These are phyloP conservation scores for Megalonaias nervosa DNA, from an alignment of 1,140 invertebrate species.

Conservation along the genomic window DNA sequence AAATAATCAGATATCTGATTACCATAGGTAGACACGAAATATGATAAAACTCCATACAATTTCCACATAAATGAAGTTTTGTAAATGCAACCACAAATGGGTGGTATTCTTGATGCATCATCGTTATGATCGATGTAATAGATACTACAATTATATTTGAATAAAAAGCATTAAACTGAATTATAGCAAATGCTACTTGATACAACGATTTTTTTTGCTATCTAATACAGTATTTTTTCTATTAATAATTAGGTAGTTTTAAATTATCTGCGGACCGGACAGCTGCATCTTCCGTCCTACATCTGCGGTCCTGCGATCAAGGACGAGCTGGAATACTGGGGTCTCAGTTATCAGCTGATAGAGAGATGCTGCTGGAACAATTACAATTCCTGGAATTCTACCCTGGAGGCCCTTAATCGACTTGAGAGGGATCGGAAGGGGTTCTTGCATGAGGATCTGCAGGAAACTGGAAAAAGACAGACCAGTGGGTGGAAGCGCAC, in stretches of 20 bases:
- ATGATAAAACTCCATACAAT: too few relatives aligned
- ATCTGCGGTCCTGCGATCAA: constrained; percentile 63
- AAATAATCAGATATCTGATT: too few relatives aligned
- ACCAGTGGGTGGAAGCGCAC: constrained; percentile 28
- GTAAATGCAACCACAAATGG: too few relatives aligned
- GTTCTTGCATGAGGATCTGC: neutral
- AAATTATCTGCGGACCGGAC: constrained; percentile 60
- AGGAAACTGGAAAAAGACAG: neutral
- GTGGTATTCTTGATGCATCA: too few relatives aligned
- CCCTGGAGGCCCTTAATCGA: constrained; percentile 43
- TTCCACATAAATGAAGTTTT: too few relatives aligned
- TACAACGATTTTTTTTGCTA: too few relatives aligned
- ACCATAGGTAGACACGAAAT: too few relatives aligned
- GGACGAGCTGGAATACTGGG: constrained; percentile 54
- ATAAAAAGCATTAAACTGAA: too few relatives aligned
- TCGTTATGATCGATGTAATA: too few relatives aligned
- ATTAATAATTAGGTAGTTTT: constrained; percentile 42
- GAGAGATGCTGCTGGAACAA: constrained; percentile 56
- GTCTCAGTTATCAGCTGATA: constrained; percentile 47
- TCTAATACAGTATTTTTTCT: too few relatives aligned
- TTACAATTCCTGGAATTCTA: constrained; percentile 48
- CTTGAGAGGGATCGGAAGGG: constrained; percentile 44
- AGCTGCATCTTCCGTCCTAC: constrained; percentile 62
- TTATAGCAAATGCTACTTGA: too few relatives aligned
- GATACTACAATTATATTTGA: too few relatives aligned